Conservation (phyloP, 1,140 invertebrate genomes). For the Lasioglossum baleicum region DNA sequence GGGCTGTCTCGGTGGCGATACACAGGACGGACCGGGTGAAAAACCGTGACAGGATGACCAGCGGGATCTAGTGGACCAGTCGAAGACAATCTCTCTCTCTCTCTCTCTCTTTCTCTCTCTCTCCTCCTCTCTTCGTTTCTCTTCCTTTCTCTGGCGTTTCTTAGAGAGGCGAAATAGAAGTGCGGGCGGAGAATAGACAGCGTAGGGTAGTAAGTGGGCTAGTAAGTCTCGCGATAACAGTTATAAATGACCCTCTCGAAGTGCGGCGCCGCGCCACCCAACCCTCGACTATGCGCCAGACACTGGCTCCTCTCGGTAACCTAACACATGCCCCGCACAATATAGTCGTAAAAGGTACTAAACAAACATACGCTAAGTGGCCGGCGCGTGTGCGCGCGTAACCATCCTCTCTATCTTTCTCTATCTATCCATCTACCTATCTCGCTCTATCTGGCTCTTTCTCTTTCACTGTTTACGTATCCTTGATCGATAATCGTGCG, state of each 20-base stretch:
- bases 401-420: neutral
- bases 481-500: conserved; percentile 60
- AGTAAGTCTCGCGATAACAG: conserved; percentile 66
- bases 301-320: conserved; percentile 53
- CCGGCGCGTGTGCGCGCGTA: conserved; percentile 4
- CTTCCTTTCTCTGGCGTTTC: conserved; percentile 16
- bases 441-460: too few relatives aligned
- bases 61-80: conserved; percentile 7
- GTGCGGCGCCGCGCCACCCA: conserved; percentile 56
- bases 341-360: conserved; percentile 64
- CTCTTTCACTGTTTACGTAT: conserved; percentile 32
- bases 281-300: conserved; percentile 53
- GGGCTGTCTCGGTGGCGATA: conserved; percentile 33
- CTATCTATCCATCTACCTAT: too few relatives aligned
- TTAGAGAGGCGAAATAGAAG: conserved; percentile 21
- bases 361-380: conserved; percentile 65
- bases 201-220: conserved; percentile 63
- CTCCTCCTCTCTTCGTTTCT: too few relatives aligned
- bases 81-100: conserved; percentile 2
- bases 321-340: conserved; percentile 43
- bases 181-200: conserved; percentile 51
- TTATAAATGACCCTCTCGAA: conserved; percentile 67
- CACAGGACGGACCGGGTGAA: conserved; percentile 47
- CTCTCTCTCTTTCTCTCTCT: too few relatives aligned
- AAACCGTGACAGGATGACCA: conserved; percentile 52